Conservation (phyloP, 2,113 vertebrate genomes). For the Pontoporia blainvillei region DNA sequence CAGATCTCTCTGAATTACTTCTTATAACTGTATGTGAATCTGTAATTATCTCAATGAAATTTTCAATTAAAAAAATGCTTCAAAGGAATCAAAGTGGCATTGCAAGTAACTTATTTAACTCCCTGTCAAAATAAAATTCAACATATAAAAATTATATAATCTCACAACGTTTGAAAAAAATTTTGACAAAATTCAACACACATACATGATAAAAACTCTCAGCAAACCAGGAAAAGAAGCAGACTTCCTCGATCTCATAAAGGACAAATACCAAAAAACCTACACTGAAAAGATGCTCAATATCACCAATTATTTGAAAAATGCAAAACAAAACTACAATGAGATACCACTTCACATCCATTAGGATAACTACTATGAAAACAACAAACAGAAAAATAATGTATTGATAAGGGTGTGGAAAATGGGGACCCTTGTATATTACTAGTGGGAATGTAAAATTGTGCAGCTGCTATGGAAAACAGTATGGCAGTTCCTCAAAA, state of each 20-base stretch:
- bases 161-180: neutral
- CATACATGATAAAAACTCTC: neutral
- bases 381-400: neutral
- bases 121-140: neutral
- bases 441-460: neutral
- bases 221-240: neutral
- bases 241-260: neutral
- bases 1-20: neutral
- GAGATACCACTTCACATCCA: neutral
- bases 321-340: neutral
- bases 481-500: neutral
- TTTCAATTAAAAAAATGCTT: neutral
- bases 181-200: neutral
- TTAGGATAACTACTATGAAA: neutral
- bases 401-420: neutral
- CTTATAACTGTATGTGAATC: neutral
- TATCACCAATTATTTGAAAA: neutral
- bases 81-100: neutral
- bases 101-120: neutral
- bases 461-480: neutral
- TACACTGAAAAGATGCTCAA: neutral
- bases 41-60: neutral
- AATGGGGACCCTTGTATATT: neutral
- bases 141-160: neutral
- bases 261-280: neutral